A percentile compares a stretch with the other conserved stretches of the same genome.
Evolutionary conservation across 2,888 invertebrate species (phyloP).

Genomic region (Pocota personata): DNA sequence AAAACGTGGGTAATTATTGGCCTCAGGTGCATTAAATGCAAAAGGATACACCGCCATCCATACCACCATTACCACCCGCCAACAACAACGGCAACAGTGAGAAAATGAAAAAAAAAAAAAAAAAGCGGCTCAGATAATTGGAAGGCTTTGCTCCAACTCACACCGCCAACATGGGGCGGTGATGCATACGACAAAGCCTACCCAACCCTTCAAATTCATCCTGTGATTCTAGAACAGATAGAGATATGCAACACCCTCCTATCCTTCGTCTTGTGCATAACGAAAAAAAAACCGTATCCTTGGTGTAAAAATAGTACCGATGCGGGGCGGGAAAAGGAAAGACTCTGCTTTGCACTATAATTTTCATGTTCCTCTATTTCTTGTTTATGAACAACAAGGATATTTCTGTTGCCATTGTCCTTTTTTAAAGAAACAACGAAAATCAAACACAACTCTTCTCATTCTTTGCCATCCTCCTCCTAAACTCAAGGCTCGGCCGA

Average conservation of each 20-base stretch:
- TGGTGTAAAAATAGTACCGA: constrained; percentile 54
- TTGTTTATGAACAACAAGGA: constrained; percentile 67
- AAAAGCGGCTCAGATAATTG: constrained; percentile 66
- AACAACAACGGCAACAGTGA: constrained; percentile 65
- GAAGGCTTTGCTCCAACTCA: constrained; percentile 62
- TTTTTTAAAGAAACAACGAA: constrained; percentile 50
- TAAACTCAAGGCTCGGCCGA: constrained; percentile 31
- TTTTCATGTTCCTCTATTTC: constrained; percentile 60
- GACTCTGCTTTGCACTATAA: constrained; percentile 68
- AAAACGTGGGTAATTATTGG: constrained; percentile 77
- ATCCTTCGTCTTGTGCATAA: constrained; percentile 23
- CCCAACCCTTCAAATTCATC: constrained; percentile 13
- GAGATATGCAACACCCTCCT: constrained; percentile 28
- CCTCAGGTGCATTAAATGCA: constrained; percentile 77
- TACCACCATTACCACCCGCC: constrained; percentile 12
- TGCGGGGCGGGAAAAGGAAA: constrained; percentile 21
- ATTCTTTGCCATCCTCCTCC: background rate
- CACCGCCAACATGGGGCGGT: constrained; percentile 22
- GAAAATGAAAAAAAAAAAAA: constrained; percentile 62
- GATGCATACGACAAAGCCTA: constrained; percentile 67
- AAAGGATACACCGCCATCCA: constrained; percentile 72
- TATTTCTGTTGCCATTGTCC: constrained; percentile 70
- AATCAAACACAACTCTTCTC: constrained; percentile 63
- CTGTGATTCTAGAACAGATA: background rate
- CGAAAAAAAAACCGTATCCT: constrained; percentile 38